Evolutionary conservation across 2,113 vertebrate species (phyloP).

Genomic region (Phasianus colchicus): DNA sequence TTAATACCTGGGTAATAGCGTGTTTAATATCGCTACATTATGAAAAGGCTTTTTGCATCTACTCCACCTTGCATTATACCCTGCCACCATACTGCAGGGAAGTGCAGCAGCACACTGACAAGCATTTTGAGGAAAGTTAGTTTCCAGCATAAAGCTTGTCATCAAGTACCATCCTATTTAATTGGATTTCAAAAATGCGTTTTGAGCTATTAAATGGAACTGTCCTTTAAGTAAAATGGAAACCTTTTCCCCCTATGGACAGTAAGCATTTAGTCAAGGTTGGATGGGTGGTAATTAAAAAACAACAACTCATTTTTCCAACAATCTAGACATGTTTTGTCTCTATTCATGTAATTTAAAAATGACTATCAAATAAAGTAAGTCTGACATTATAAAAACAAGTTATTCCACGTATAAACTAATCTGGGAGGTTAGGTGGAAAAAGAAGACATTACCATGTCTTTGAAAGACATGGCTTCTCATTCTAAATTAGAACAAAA

Average conservation of each 20-base stretch:
- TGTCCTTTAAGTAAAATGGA: not conserved
- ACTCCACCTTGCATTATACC: accelerated
- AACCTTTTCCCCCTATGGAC: not conserved
- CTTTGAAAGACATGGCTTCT: not conserved
- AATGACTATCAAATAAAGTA: not conserved
- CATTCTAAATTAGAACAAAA: not conserved
- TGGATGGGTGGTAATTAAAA: not conserved
- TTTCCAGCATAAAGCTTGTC: not conserved
- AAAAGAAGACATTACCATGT: not conserved
- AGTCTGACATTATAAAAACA: not conserved
- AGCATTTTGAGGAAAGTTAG: not conserved
- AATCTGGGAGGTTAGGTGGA: not conserved
- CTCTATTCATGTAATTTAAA: not conserved
- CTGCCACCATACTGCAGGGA: accelerated
- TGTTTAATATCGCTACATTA: not conserved
- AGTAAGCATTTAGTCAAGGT: not conserved
- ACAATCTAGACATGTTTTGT: not conserved
- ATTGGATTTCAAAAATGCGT: not conserved
- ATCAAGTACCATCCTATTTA: not conserved
- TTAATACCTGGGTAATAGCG: not conserved
- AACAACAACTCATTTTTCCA: not conserved
- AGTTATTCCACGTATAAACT: not conserved
- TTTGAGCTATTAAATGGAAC: not conserved
- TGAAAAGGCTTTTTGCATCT: not conserved
- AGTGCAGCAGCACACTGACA: not conserved